Base-by-base conservation (phyloP, 1,140 invertebrate species). In the Pantala flavescens region DNA sequence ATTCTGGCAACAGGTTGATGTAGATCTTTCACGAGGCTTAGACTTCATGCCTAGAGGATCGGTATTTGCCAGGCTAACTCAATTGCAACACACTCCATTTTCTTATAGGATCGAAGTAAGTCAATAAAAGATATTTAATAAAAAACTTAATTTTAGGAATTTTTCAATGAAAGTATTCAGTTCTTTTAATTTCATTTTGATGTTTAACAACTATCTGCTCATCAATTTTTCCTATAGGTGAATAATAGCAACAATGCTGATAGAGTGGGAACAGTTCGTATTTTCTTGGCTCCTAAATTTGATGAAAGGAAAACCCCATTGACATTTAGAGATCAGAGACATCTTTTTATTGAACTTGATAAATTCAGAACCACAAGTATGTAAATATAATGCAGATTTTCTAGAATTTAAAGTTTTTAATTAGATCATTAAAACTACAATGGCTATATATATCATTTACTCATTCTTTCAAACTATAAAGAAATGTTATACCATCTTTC, bases 231-330 rank as follows among this genome's bases (percentile, higher is more conserved):
- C 72, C 71, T 74, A 14, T 74, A 82, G 81, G 79, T 81, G 23
- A 82, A 80, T 23, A 86, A 86, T 76, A 77, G 23, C 1, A 76
- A 74, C n/a, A 42, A 71, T 21, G 43, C 76, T 10, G 79, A 79
- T 78, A 83, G 75, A 80, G 85, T 85, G 10, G 88, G 90, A 55
- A 93, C 87, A 11, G 86, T 87, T 16, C 82, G 88, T 12, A 87
- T 89, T 42, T 89, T 88, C 80, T 77, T 88, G 74, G 86, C 85
- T 12, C 88, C 87, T 9, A 85, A 85, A 75, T 78, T 78, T 43
- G 86, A 89, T 77, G 87, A 88, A 78, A 79, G 85, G 23, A 86
- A 86, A 1, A 78, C 81, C 28, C 78, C 81, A 7, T 77, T 87
- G 77, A 76, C 77, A 0, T 82, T 87, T 73, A 82, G 82, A 28